Evolutionary conservation across 2,888 invertebrate genomes (phyloP), one percentile per base, ranked within the genome.

Genomic region (Ophion obscuratus): DNA sequence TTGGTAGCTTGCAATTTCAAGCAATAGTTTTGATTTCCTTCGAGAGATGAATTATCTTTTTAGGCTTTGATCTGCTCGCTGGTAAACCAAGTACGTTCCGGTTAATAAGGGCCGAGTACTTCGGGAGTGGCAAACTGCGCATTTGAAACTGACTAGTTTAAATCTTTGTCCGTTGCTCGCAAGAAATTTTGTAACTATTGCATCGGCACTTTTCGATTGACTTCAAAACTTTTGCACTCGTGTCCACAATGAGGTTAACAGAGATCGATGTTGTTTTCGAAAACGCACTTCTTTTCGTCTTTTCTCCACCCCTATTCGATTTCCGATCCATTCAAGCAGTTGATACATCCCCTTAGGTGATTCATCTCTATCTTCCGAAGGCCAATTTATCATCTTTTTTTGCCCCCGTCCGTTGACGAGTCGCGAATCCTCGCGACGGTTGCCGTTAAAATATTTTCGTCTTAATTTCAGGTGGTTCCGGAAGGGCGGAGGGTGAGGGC

Each of bases 401-500:
- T 2, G 53, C 14, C 17, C 17, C 11, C 17, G 17, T 53, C 14
- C 17, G 14, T 53, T 14, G 14, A 47, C 3, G 11, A 11, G 1
- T 47, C 47, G 11, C 4, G 17, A 53, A 1, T 14, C 53, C 53
- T 14, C 53, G 14, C 53, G 53, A 53, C 5, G 53, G 11, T 5
- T 17, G 53, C 17, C 53, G 11, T 53, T 53, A 17, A 53, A 61
- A 57, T 17, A 40, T 47, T 75, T 78, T 67, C 10, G 62, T 7
- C 17, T 66, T 36, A 40, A 73, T 81, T 86, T 66, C 91, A 94
- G 94, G 93, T 91, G 92, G 92, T 86, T 91, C 91, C 85, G 92
- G 92, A 88, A 92, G 94, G 88, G 91, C 91, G 90, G 94, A 94
- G 89, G 91, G 92, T 91, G 94, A 94, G 87, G 89, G 91, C 78